A percentile compares a stretch with the other conserved stretches of the same genome.
phyloP scores from a whole-genome alignment of 2,797 vertebrate species.

The Melanotaenia parkinsoni region DNA sequence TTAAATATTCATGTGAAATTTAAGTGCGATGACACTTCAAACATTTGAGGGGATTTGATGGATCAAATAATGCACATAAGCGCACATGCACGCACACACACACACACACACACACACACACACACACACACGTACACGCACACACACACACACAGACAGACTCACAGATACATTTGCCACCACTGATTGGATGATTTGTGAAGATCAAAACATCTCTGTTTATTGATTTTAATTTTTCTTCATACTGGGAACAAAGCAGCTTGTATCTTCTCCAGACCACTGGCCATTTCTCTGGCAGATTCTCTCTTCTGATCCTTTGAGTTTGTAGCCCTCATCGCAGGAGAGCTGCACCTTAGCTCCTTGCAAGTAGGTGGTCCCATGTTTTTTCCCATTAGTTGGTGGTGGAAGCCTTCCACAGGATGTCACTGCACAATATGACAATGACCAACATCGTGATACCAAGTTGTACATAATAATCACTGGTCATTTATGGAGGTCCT shows the following conservation, averaged over 20 bases:
- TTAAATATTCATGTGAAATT: not conserved
- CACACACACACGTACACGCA: not conserved
- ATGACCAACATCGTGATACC: not conserved
- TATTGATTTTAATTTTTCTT: conserved; percentile 38
- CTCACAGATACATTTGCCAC: conserved; percentile 8
- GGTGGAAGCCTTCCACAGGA: conserved; percentile 77
- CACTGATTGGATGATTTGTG: conserved; percentile 31
- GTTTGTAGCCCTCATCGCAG: conserved; percentile 63
- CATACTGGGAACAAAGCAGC: conserved; percentile 66
- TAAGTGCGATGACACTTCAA: conserved; percentile 2
- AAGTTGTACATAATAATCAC: not conserved
- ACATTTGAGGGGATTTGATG: conserved; percentile 29
- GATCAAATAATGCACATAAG: conserved; percentile 17
- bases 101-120: not conserved
- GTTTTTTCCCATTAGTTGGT: conserved; percentile 71
- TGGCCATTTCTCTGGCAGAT: conserved; percentile 60
- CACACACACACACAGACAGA: not conserved
- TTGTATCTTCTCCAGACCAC: conserved; percentile 75
- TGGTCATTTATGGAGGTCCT: not conserved
- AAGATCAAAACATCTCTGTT: conserved; percentile 21
- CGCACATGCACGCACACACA: not conserved
- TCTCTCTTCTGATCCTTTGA: conserved; percentile 63
- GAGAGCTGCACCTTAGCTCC: conserved; percentile 67
- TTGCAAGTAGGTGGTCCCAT: conserved; percentile 72
- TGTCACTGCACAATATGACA: conserved; percentile 56